Evolutionary conservation across 2,113 vertebrate genomes (phyloP).

Genomic region (Stegastes partitus): DNA sequence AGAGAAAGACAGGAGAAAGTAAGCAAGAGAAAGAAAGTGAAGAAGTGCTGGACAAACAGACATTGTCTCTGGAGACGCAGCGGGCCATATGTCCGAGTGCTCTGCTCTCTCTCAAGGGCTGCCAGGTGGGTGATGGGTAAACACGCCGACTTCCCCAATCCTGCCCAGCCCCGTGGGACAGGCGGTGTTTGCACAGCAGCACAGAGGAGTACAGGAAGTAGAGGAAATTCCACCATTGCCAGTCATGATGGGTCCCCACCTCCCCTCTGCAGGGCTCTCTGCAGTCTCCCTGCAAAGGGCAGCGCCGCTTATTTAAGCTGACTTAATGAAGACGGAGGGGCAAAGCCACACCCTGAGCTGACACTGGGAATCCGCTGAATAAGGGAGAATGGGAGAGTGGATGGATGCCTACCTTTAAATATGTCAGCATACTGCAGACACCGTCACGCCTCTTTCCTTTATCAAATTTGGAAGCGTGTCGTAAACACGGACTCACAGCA

Average conservation of each 20-base stretch:
- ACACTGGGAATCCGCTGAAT: constrained; percentile 64
- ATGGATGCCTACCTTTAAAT: constrained; percentile 55
- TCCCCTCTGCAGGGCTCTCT: not conserved
- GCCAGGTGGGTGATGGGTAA: constrained; percentile 82
- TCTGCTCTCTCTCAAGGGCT: constrained; percentile 71
- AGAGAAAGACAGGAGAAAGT: constrained; percentile 44
- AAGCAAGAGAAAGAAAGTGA: constrained; percentile 41
- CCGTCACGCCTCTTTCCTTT: constrained; percentile 31
- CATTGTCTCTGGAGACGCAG: constrained; percentile 33
- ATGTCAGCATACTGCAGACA: constrained; percentile 33
- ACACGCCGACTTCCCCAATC: constrained; percentile 69
- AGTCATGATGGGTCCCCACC: constrained; percentile 42
- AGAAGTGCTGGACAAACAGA: constrained; percentile 66
- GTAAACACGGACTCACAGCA: constrained; percentile 38
- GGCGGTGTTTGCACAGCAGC: constrained; percentile 74
- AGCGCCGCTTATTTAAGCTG: constrained; percentile 55
- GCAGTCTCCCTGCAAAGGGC: constrained; percentile 24
- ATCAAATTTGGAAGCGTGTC: constrained; percentile 40
- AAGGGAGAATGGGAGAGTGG: constrained; percentile 30
- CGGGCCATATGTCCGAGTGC: constrained; percentile 34
- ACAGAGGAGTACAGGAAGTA: constrained; percentile 76
- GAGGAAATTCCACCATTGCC: constrained; percentile 77
- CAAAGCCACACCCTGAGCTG: constrained; percentile 33
- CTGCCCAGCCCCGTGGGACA: constrained; percentile 63
- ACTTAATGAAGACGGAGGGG: constrained; percentile 63